Evolutionary conservation across 2,888 invertebrate genomes (phyloP).

Genomic region (Pammene fasciana): DNA sequence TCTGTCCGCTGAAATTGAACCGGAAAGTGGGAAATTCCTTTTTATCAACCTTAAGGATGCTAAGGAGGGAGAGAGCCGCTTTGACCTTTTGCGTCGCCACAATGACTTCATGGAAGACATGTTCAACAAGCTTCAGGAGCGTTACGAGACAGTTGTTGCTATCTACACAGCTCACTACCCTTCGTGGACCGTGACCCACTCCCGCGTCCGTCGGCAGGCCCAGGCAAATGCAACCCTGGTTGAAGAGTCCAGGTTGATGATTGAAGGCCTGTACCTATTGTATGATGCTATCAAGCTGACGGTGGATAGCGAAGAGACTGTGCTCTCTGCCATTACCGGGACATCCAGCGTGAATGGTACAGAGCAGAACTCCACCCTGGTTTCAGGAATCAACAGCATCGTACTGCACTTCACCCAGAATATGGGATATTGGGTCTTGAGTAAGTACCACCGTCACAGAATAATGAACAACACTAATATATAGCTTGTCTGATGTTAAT

Average conservation of each 20-base stretch:
- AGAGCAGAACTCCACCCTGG: constrained; percentile 54
- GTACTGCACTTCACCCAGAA: constrained; percentile 59
- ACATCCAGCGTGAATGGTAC: constrained; percentile 46
- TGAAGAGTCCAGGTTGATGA: constrained; percentile 45
- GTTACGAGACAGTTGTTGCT: constrained; percentile 76
- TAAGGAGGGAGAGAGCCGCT: constrained; percentile 79
- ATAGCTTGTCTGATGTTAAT: too few species aligned
- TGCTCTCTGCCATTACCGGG: constrained; percentile 27
- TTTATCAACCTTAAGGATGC: constrained; percentile 84
- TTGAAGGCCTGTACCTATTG: constrained; percentile 58
- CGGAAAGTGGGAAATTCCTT: constrained; percentile 76
- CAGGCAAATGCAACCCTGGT: constrained; percentile 25
- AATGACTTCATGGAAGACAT: constrained; percentile 83
- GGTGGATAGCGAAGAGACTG: constrained; percentile 25
- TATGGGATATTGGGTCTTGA: constrained; percentile 73
- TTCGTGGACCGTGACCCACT: constrained; percentile 72
- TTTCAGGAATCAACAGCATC: constrained; percentile 54
- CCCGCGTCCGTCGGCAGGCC: constrained; percentile 63
- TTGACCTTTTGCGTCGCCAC: constrained; percentile 83
- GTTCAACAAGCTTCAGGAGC: constrained; percentile 73
- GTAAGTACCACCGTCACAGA: constrained; percentile 54
- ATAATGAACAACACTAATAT: too few species aligned
- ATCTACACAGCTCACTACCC: constrained; percentile 84
- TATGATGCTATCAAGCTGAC: constrained; percentile 47
- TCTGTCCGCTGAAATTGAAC: constrained; percentile 62